Evolutionary conservation across 2,797 vertebrate genomes (phyloP), one percentile per base, ranked within the genome.

Genomic region (Enteromius afrohamiltoni): DNA sequence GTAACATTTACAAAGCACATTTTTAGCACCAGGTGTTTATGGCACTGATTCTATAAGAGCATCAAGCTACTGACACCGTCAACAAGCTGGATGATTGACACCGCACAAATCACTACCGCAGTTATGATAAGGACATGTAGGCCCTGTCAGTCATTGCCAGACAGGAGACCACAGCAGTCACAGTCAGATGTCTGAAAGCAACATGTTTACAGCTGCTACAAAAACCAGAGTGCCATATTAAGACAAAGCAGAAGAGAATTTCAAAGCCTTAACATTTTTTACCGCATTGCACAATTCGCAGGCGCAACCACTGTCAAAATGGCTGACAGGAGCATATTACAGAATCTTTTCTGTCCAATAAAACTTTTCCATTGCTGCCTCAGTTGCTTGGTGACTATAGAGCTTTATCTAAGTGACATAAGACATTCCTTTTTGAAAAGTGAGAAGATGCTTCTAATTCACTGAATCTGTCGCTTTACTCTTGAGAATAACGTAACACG

Each of bases 111-210:
- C 76, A 83, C 65, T 37, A 64, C 31, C 40, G 16, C 16, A 85
- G 88, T 91, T 89, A 87, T 87, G 89, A 91, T 92, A 87, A 92
- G 91, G 90, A 90, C 87, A 88, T 60, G 84, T 60, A 85, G 69
- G 89, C 11, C 77, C 77, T 86, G 77, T 80, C 85, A 53, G 77
- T 86, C 83, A 88, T 53, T 19, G 81, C n/a, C 69, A 83, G 89
- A 83, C 83, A 23, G 45, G 62, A 84, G 83, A 29, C 77, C 79
- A 74, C 76, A 60, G 78, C 51, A 40, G 60, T 85, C 58, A 75
- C 1, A 62, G 60, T 65, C 64, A 75, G 23, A 53, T 53, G 45
- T 80, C 23, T 58, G 73, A 3, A 55, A 51, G 45, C 21, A 73
- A 64, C 62, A 31, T 23, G 23, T 34, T 45, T 77, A 77, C 47